phyloP scores from a whole-genome alignment of 2,113 vertebrate genomes.

The Thunnus thynnus region DNA sequence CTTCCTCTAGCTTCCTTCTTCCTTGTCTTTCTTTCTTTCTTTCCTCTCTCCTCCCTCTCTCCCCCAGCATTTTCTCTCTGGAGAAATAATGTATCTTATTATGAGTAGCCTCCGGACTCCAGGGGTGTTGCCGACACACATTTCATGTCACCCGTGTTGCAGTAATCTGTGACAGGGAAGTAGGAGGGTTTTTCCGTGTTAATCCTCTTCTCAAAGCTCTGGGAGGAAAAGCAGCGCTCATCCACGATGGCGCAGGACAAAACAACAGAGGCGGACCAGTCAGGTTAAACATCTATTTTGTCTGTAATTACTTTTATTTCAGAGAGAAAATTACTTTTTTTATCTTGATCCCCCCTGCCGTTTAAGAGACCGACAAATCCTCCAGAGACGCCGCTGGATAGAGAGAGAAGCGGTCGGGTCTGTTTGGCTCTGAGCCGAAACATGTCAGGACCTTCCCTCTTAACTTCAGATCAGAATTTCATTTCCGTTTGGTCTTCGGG shows the following conservation, averaged over 20 bases:
- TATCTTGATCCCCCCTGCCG: background rate
- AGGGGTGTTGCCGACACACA: background rate
- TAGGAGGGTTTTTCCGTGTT: slow-evolving; percentile 69
- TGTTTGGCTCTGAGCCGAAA: slow-evolving; percentile 13
- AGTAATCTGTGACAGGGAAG: slow-evolving; percentile 69
- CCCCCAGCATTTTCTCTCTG: too few relatives aligned
- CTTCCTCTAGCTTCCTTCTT: too few relatives aligned
- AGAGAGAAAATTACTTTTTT: rapidly evolving
- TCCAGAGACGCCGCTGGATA: background rate
- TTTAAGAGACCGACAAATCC: background rate
- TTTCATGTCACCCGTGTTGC: background rate
- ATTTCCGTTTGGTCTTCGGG: slow-evolving; percentile 48
- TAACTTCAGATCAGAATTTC: slow-evolving; percentile 52
- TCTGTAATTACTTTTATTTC: background rate
- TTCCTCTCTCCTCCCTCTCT: too few relatives aligned
- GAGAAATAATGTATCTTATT: background rate
- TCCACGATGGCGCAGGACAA: slow-evolving; percentile 49
- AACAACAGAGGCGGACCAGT: slow-evolving; percentile 8
- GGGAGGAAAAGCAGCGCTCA: slow-evolving; percentile 4
- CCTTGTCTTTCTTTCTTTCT: too few relatives aligned
- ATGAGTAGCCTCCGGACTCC: background rate
- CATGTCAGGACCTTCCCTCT: slow-evolving; percentile 30
- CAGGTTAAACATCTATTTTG: slow-evolving; percentile 65
- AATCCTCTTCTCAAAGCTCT: slow-evolving; percentile 64
- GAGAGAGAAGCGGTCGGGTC: slow-evolving; percentile 36